Evolutionary conservation across 2,113 vertebrate species (phyloP).

Genomic region (Stigmatopora argus): DNA sequence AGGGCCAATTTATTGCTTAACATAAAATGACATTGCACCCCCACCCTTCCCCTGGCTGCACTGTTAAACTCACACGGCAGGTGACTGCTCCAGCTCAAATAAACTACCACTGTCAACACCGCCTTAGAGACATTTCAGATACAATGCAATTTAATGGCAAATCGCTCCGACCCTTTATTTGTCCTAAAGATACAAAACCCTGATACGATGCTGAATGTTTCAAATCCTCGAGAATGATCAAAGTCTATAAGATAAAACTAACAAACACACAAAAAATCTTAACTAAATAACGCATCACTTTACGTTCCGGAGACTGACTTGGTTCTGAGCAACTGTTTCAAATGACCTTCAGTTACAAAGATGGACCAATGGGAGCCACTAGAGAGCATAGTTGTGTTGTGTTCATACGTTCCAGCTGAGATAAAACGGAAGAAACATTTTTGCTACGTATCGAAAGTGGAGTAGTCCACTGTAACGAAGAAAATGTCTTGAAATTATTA

Average conservation of each 20-base stretch:
- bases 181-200: neutral
- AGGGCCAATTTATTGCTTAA: conserved; percentile 62
- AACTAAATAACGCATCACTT: neutral
- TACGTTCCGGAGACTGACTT: neutral
- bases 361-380: conserved; percentile 47
- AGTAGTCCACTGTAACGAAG: neutral
- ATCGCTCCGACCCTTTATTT: neutral
- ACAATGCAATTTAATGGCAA: neutral
- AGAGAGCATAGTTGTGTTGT: conserved; percentile 33
- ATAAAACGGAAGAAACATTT: neutral
- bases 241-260: conserved; percentile 12
- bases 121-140: neutral
- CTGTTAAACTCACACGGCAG: conserved; percentile 55
- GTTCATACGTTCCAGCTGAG: neutral
- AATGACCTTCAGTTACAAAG: conserved; percentile 21
- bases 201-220: neutral
- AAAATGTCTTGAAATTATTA: neutral
- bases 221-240: neutral
- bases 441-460: neutral
- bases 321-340: conserved; percentile 7
- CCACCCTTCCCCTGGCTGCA: conserved; percentile 26
- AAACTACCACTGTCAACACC: neutral
- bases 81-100: conserved; percentile 36
- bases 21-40: conserved; percentile 62
- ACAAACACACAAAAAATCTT: neutral